Conservation (phyloP, 2,797 vertebrate genomes). For the Pitangus sulphuratus region DNA sequence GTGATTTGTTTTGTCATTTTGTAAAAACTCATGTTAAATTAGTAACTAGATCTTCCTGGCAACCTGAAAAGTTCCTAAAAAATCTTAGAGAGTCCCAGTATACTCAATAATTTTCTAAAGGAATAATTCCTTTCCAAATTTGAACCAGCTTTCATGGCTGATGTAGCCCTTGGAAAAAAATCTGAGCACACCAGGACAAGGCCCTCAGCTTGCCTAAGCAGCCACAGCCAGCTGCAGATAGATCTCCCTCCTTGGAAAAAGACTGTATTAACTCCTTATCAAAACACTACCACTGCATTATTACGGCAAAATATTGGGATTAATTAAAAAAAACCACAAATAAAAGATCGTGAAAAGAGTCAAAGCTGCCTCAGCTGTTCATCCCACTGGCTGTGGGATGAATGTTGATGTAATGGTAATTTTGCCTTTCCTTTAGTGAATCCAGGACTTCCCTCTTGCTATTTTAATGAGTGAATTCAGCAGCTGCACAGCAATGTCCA, state of each 20-base stretch:
- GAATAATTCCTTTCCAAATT: neutral
- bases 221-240: neutral
- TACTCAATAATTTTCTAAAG: neutral
- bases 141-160: neutral
- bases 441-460: neutral
- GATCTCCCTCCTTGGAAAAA: neutral
- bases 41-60: neutral
- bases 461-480: neutral
- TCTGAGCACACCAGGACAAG: neutral
- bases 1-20: neutral
- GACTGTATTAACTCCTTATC: neutral
- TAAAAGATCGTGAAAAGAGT: neutral
- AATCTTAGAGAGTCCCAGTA: neutral
- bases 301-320: neutral
- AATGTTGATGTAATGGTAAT: neutral
- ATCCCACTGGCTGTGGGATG: neutral
- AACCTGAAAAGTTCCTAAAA: neutral
- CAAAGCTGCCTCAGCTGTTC: neutral
- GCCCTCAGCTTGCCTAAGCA: neutral
- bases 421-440: neutral
- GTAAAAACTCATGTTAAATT: neutral
- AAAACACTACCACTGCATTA: neutral
- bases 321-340: neutral
- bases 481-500: constrained; percentile 18
- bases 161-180: neutral